Conservation (phyloP, 2,113 vertebrate genomes). For the Ictalurus furcatus region DNA sequence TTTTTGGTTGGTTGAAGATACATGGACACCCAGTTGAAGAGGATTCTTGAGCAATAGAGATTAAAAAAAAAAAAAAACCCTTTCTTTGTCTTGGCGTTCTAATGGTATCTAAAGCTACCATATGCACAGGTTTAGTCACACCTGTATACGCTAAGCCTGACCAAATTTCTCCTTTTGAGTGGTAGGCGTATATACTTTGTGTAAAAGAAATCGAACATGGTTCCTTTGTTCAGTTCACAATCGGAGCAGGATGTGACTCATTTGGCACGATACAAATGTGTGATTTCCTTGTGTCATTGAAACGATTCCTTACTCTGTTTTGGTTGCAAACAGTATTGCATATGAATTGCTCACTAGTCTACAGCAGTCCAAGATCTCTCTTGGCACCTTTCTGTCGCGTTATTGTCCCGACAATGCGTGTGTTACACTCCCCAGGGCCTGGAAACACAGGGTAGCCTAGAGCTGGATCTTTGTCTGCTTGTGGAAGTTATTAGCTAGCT, state of each 20-base stretch:
- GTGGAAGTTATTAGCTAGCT: slow-evolving; percentile 19
- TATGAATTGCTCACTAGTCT: background rate
- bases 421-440: slow-evolving; percentile 2
- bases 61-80: background rate
- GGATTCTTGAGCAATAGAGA: background rate
- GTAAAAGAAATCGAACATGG: background rate
- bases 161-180: background rate
- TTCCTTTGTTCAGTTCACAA: slow-evolving; percentile 12
- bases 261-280: background rate
- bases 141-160: background rate
- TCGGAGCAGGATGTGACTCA: background rate
- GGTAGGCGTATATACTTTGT: background rate
- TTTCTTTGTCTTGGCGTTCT: background rate
- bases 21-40: background rate
- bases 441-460: background rate
- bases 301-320: background rate
- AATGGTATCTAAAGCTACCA: background rate
- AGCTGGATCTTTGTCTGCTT: slow-evolving; percentile 12
- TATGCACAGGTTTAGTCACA: background rate
- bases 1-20: background rate
- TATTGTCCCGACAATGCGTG: background rate
- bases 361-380: background rate
- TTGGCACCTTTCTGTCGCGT: background rate
- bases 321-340: background rate
- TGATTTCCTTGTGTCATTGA: background rate